Evolutionary conservation across 2,888 invertebrate genomes (phyloP).

Genomic region (Malachius bipustulatus): DNA sequence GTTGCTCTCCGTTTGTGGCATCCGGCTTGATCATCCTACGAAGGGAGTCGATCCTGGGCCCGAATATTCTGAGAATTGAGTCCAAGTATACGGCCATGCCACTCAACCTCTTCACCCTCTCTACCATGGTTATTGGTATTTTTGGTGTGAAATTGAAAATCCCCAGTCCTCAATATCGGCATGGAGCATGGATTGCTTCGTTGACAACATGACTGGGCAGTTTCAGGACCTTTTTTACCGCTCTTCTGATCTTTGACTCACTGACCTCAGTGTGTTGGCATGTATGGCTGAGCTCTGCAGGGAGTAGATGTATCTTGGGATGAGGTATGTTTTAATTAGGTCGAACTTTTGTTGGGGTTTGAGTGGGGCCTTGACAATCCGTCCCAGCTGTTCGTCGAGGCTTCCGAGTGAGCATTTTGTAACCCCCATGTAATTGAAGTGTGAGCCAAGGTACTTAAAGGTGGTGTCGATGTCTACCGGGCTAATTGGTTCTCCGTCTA

Average conservation of each 20-base stretch:
- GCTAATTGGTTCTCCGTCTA: slow-evolving; percentile 4
- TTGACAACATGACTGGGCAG: slow-evolving; percentile 1
- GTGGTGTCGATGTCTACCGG: slow-evolving; percentile 4
- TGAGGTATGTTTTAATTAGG: slow-evolving; percentile 2
- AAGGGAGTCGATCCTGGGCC: no score
- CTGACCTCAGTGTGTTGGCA: slow-evolving; percentile 17
- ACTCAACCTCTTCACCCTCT: not conserved
- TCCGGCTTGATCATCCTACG: no score
- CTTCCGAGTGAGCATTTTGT: not conserved
- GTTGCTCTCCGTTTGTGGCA: no score
- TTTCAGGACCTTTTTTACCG: slow-evolving; percentile 1
- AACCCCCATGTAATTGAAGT: slow-evolving; percentile 3
- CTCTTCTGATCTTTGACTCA: not conserved
- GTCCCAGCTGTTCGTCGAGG: not conserved
- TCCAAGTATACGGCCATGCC: no score
- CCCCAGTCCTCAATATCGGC: slow-evolving; percentile 2
- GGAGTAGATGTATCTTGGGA: slow-evolving; percentile 4
- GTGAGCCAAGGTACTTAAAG: slow-evolving; percentile 7
- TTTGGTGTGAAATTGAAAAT: not conserved
- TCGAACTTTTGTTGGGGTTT: slow-evolving; percentile 8
- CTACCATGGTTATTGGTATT: not conserved
- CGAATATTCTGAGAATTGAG: no score
- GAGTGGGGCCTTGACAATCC: slow-evolving; percentile 2
- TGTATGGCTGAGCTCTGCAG: slow-evolving; percentile 26
- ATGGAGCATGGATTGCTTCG: not conserved